Base-by-base conservation (phyloP, 2,888 invertebrate genomes). In the Loripinus fragilis region DNA sequence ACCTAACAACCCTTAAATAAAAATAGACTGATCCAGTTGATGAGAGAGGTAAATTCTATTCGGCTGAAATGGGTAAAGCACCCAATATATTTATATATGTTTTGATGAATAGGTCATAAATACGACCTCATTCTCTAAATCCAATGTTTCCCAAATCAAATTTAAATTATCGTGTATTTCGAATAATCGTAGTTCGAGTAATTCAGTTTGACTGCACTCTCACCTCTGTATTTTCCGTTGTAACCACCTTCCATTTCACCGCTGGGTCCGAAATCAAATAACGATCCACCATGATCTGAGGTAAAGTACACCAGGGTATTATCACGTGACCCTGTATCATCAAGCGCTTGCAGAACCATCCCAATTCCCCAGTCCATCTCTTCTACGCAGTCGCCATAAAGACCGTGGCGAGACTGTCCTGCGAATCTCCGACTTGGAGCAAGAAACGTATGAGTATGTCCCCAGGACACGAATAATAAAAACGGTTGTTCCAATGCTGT, bases 361-460 rank as follows among this genome's bases (percentile, higher is more conserved):
- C 94, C 95, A 8, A 94, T 93, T 0, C 94, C 94, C 93, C 94
- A 94, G 76, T 94, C 94, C 93, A 95, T 90, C 87, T 95, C 95
- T 80, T 94, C 93, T 42, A 95, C 91, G 71, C 93, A 93, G 83
- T 95, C 95, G 17, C 94, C 95, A 85, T 94, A 95, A 17, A 91
- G 90, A 28, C 94, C 94, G 90, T 94, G 90, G 35, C 79, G 82
- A 23, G 94, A 93, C 50, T 85, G 77, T 10, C 89, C 90, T 30
- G 80, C 78, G 86, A 94, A 94, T 60, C 94, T 93, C 89, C 95
- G 94, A 85, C 95, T 92, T 60, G 95, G 95, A 89, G 95, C 95
- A 81, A 96, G 94, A 74, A 95, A 95, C 75, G 95, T 95, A 93
- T 96, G 96, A 83, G 96, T 96, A 95, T 96, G 95, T 91, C 93